Conservation (phyloP, 2,113 vertebrate genomes). For the Edolisoma coerulescens region DNA sequence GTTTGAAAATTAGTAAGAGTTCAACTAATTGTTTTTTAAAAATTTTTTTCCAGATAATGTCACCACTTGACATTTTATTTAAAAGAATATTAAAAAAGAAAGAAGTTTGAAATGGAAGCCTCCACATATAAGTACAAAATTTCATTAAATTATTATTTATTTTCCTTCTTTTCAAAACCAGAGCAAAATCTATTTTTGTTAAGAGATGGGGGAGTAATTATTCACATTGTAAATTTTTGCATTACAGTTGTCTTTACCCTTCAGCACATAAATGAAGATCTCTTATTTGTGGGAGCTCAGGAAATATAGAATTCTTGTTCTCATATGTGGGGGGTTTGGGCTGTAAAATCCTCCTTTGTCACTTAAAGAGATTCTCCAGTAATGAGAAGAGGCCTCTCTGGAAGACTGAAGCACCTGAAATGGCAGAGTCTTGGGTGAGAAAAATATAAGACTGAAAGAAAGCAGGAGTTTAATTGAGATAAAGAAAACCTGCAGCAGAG, state of each 20-base stretch:
- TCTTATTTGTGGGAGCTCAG: not conserved
- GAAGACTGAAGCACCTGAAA: not conserved
- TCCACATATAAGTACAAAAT: not conserved
- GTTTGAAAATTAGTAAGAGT: not conserved
- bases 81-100: not conserved
- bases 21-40: not conserved
- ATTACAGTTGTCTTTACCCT: not conserved
- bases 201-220: not conserved
- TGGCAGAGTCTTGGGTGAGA: not conserved
- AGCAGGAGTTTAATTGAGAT: not conserved
- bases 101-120: not conserved
- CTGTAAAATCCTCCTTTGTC: not conserved
- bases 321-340: not conserved
- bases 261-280: not conserved
- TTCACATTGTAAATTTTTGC: not conserved
- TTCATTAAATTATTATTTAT: not conserved
- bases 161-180: not conserved
- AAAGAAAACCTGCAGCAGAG: not conserved
- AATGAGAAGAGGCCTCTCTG: not conserved
- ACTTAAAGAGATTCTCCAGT: not conserved
- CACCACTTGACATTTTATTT: conserved; percentile 15
- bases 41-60: not conserved
- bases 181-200: not conserved
- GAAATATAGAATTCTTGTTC: not conserved
- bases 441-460: not conserved